These are phyloP conservation scores for Bursaphelenchus okinawaensis DNA, from an alignment of 2,888 invertebrate species.

Conservation along the genomic window DNA sequence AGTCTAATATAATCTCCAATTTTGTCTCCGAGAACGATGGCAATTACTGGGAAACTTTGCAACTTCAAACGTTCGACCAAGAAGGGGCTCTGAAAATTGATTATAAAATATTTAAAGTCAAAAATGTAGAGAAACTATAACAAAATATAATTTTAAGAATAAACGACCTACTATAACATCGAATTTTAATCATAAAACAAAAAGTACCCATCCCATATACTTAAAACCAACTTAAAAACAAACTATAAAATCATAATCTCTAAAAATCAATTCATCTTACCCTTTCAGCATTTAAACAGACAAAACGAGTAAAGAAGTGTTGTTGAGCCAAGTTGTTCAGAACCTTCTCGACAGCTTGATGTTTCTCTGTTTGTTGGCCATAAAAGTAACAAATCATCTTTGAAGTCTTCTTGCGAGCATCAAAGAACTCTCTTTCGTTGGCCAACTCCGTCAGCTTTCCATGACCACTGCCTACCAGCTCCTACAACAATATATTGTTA, in stretches of 20 bases:
- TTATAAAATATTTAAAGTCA: not conserved
- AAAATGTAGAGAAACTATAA: no score
- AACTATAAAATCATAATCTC: not conserved
- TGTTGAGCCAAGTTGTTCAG: slow-evolving; percentile 15
- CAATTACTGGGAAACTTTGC: slow-evolving; percentile 17
- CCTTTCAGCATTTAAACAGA: slow-evolving; percentile 16
- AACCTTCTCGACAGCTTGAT: slow-evolving; percentile 14
- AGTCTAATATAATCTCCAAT: slow-evolving; percentile 20
- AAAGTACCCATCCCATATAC: no score
- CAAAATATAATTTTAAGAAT: not conserved
- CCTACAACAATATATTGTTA: slow-evolving; percentile 7
- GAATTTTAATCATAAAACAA: no score
- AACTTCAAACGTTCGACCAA: slow-evolving; percentile 19
- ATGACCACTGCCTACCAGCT: slow-evolving; percentile 13
- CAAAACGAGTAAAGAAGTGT: slow-evolving; percentile 20
- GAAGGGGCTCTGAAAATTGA: slow-evolving; percentile 15
- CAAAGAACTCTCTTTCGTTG: slow-evolving; percentile 20
- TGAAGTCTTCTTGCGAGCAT: slow-evolving; percentile 19
- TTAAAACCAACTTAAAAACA: not conserved
- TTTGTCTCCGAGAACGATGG: slow-evolving; percentile 19
- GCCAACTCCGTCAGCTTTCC: slow-evolving; percentile 21
- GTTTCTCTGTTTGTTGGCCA: slow-evolving; percentile 16
- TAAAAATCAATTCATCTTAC: slow-evolving; percentile 2
- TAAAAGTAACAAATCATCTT: slow-evolving; percentile 22
- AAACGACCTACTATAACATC: not conserved